Evolutionary conservation across 2,113 vertebrate genomes (phyloP).

Genomic region (Spea multiplicata): DNA sequence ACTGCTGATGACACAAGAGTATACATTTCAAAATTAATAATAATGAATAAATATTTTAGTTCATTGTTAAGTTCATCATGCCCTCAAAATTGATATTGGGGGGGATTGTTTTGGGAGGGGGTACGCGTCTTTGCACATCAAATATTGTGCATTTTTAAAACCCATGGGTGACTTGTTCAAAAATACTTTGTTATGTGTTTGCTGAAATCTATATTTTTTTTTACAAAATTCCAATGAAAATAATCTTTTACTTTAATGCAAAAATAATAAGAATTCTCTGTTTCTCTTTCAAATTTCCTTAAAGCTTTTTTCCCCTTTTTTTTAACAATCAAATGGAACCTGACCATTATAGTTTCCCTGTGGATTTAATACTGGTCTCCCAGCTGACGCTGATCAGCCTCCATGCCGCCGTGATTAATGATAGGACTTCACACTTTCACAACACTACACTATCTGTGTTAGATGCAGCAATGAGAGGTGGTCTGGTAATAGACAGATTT

Average conservation of each 20-base stretch:
- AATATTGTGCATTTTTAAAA: too few relatives aligned
- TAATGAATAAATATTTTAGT: too few relatives aligned
- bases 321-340: slow-evolving; percentile 34
- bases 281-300: slow-evolving; percentile 27
- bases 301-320: slow-evolving; percentile 5
- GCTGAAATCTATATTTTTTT: too few relatives aligned
- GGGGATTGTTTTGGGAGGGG: too few relatives aligned
- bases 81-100: too few relatives aligned
- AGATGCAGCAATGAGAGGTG: slow-evolving; percentile 45
- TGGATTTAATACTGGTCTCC: slow-evolving; percentile 36
- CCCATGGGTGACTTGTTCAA: too few relatives aligned
- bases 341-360: slow-evolving; percentile 47
- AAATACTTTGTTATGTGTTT: too few relatives aligned
- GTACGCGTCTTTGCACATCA: too few relatives aligned
- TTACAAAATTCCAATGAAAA: neutral
- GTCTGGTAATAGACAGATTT: slow-evolving; percentile 48
- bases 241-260: neutral
- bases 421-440: slow-evolving; percentile 47
- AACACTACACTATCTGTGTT: slow-evolving; percentile 49
- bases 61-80: too few relatives aligned
- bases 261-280: neutral
- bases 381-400: slow-evolving; percentile 44
- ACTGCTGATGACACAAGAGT: too few relatives aligned
- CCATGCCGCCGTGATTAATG: slow-evolving; percentile 43
- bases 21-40: too few relatives aligned